Conservation (phyloP, 2,113 vertebrate species). For the Nesogale talazaci region DNA sequence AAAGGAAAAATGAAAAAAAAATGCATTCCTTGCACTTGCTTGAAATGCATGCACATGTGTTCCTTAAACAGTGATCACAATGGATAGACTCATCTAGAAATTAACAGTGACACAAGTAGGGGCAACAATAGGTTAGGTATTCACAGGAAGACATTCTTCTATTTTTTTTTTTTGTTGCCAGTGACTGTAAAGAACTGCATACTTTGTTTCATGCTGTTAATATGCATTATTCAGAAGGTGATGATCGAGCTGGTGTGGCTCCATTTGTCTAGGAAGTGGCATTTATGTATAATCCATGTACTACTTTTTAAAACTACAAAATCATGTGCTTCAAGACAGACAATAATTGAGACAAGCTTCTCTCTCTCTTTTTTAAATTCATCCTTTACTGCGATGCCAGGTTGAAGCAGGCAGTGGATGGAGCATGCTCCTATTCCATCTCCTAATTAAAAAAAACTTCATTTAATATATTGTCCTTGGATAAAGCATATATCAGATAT, state of each 20-base stretch:
- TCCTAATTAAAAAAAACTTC: too few relatives aligned
- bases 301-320: slow-evolving; percentile 62
- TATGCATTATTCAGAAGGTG: slow-evolving; percentile 74
- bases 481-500: too few relatives aligned
- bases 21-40: background rate
- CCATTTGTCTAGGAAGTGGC: slow-evolving; percentile 43
- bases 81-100: background rate
- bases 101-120: background rate
- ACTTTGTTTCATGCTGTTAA: slow-evolving; percentile 56
- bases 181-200: background rate
- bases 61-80: background rate
- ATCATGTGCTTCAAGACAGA: slow-evolving; percentile 45
- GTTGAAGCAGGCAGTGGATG: too few relatives aligned
- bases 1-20: background rate
- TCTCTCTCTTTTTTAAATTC: background rate
- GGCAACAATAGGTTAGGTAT: background rate
- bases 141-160: slow-evolving; percentile 37
- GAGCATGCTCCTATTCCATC: too few relatives aligned
- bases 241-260: background rate
- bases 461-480: too few relatives aligned
- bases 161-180: slow-evolving; percentile 47
- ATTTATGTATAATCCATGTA: slow-evolving; percentile 77
- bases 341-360: background rate
- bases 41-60: background rate
- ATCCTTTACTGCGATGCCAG: too few relatives aligned